Evolutionary conservation across 2,113 vertebrate genomes (phyloP).

Genomic region (Poecile atricapillus): DNA sequence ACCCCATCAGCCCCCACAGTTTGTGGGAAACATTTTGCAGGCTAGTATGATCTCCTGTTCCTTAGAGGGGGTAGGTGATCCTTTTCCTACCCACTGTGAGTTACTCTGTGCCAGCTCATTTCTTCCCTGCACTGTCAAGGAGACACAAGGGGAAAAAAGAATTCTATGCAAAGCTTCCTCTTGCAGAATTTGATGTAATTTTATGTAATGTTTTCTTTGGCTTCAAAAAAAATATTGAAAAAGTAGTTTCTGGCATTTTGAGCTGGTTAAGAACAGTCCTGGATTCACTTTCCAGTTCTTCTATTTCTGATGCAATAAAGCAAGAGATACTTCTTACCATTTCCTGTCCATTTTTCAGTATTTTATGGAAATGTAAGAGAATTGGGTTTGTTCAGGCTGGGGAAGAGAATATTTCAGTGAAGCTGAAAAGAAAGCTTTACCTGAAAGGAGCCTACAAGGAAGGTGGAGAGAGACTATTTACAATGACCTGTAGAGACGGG

Average conservation of each 20-base stretch:
- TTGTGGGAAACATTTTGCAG: not conserved
- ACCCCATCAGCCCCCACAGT: not conserved
- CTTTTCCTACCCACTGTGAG: not conserved
- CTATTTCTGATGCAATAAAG: not conserved
- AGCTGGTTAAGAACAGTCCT: not conserved
- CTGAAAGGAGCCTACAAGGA: not conserved
- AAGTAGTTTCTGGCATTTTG: not conserved
- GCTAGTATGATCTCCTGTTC: accelerated
- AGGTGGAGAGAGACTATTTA: not conserved
- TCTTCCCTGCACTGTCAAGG: not conserved
- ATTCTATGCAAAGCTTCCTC: not conserved
- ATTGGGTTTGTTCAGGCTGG: not conserved
- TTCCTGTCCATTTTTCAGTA: not conserved
- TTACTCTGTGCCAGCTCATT: not conserved
- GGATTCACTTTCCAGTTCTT: not conserved
- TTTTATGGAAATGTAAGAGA: not conserved
- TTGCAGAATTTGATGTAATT: not conserved
- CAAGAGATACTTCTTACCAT: not conserved
- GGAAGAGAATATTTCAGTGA: not conserved
- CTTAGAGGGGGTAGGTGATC: not conserved
- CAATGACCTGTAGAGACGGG: not conserved
- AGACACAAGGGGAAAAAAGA: not conserved
- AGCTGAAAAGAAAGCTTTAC: not conserved
- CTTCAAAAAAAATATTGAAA: not conserved
- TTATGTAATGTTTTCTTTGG: not conserved